Evolutionary conservation across 2,888 invertebrate species (phyloP).

Genomic region (Serripes groenlandicus): DNA sequence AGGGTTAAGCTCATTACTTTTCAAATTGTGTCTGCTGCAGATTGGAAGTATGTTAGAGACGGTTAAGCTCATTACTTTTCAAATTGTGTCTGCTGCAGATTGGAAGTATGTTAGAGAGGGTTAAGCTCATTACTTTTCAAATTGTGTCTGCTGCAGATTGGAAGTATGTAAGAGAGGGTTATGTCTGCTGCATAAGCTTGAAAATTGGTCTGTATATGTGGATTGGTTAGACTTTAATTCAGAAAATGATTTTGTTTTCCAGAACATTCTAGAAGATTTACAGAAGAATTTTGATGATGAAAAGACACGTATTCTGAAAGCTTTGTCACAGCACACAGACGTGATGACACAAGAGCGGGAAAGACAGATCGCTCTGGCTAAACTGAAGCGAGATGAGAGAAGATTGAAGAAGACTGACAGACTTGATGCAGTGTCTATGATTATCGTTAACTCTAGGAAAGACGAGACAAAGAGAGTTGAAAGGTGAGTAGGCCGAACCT

Average conservation of each 20-base stretch:
- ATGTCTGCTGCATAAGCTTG: too few species aligned
- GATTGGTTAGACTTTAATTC: background rate
- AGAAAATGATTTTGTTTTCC: background rate
- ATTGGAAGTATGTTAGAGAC: too few species aligned
- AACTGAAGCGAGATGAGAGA: constrained; percentile 75
- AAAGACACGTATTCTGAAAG: constrained; percentile 75
- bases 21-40: too few species aligned
- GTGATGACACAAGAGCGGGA: constrained; percentile 71
- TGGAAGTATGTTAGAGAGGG: too few species aligned
- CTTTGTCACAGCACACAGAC: constrained; percentile 73
- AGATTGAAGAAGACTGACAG: constrained; percentile 78
- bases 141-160: too few species aligned
- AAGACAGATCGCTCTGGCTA: constrained; percentile 77
- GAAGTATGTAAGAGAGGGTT: too few species aligned
- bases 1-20: too few species aligned
- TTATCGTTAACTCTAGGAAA: constrained; percentile 72
- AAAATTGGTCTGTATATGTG: background rate
- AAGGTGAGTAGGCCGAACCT: constrained; percentile 68
- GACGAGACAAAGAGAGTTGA: constrained; percentile 67
- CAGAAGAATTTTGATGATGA: constrained; percentile 80
- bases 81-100: too few species aligned
- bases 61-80: too few species aligned
- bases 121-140: too few species aligned
- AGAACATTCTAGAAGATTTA: constrained; percentile 82
- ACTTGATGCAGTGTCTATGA: constrained; percentile 77